Base-by-base conservation (phyloP, 1,140 invertebrate species). In the Cheumatopsyche charites region DNA sequence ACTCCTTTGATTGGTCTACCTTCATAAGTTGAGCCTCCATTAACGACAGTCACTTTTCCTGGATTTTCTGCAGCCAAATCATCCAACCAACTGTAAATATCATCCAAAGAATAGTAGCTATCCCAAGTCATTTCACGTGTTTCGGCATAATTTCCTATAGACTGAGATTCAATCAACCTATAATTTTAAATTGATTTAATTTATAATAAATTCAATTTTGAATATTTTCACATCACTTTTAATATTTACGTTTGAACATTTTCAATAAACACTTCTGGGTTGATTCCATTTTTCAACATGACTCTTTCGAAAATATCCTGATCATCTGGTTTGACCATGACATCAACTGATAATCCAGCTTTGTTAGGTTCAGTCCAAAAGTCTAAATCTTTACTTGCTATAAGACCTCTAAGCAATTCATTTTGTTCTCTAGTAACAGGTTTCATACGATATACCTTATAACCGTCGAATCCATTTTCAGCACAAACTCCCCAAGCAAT, bases 1-100 rank as follows among this genome's bases (percentile, higher is more conserved):
- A 90, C 83, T 1, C 88, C 89, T 45, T 86, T 80, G 65, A 92
- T 89, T 7, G 88, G 78, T 25, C 90, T 83, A 0, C 85, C 83
- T 73, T 91, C 85, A 75, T 86, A 86, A 0, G 86, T 85, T 17
- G 76, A 79, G 0, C 91, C 91, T 55, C 82, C 87, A 5, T 77
- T 77, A 4, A 89, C 72, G 0, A 87, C 43, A 19, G 82, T 73
- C 3, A 90, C 84, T 1, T 84, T 79, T 0, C 69, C 12, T 7
- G 82, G 80, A 72, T 85, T 78, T 4, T 72, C 67, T 0, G 71
- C 76, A 2, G 78, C 73, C 13, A 86, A 73, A 45, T 81, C 79
- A 7, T 73, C 78, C 12, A 87, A 73, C 84, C 84, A 86, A 11
- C 78, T 75, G 62, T 86, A 81, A 26, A 86, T 86, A 49, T 85